Evolutionary conservation across 1,140 invertebrate species (phyloP), one percentile per base, ranked within the genome.

Genomic region (Anthonomus grandis): DNA sequence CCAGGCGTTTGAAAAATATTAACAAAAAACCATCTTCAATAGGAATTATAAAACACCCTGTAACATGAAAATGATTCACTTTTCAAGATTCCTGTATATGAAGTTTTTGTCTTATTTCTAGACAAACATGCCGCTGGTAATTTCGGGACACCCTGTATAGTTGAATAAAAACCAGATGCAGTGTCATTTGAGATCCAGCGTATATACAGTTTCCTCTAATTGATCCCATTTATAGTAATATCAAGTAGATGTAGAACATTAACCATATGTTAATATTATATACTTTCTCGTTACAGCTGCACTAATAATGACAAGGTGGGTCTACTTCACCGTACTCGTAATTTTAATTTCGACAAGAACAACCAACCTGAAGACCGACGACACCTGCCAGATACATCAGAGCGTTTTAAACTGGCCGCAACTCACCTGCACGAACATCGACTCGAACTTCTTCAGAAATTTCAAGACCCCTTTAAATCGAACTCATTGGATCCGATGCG

Each of bases 401-500:
- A 63, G 56, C 42, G 37, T 53, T 12, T 44, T 52, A 15, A 52
- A 60, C 27, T 62, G 61, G 24, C 48, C 57, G 18, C 66, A 68
- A 23, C 57, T 70, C 8, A 62, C 61, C 1, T 71, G 69, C 53
- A 47, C 55, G 17, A 67, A 68, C 41, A 62, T 63, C 12, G 60
- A 66, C 3, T 25, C 56, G 0, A 49, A 50, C 6, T 64, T 57
- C 41, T 71, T 71, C 41, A 48, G 60, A 53, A 60, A 64, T 22
- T 62, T 60, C 27, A 38, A 56, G 27, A 25, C 63, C 10, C 56
- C 63, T 24, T 55, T 65, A 17, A 68, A 67, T 38, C 58, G 59
- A 47, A 67, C 63, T 12, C 63, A 64, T 18, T 66, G 64, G 64
- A 52, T 71, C 12, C 64, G 64, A 34, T 71, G 69, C 52, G 37